phyloP scores from a whole-genome alignment of 1,140 invertebrate species.

The Pararge aegeria region DNA sequence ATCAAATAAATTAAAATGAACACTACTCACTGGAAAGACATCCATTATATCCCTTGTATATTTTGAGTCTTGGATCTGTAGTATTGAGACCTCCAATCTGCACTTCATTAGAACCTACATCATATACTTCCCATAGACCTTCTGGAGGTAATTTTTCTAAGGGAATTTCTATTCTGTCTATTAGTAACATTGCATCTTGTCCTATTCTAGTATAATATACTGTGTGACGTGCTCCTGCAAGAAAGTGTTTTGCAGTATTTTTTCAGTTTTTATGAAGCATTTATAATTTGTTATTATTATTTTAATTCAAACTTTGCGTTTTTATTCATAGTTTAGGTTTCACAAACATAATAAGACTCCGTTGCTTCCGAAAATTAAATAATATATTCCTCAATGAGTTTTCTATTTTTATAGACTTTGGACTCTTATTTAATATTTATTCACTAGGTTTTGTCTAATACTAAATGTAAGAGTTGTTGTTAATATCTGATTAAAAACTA shows the following conservation, averaged over 20 bases:
- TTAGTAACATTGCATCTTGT: constrained; percentile 85
- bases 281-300: too few species aligned
- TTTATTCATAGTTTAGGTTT: too few species aligned
- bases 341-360: too few species aligned
- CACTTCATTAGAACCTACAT: constrained; percentile 87
- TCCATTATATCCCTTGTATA: constrained; percentile 92
- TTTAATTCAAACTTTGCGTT: too few species aligned
- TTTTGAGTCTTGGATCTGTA: constrained; percentile 87
- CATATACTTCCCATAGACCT: constrained; percentile 82
- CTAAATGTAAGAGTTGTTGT: too few species aligned
- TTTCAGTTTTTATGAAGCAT: too few species aligned
- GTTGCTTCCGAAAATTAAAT: too few species aligned
- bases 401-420: too few species aligned
- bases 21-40: constrained; percentile 90
- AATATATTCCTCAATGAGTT: too few species aligned
- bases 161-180: constrained; percentile 87
- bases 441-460: too few species aligned
- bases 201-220: constrained; percentile 89
- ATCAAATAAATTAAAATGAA: neutral
- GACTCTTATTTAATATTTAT: too few species aligned
- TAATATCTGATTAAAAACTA: too few species aligned
- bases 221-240: constrained; percentile 87
- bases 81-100: constrained; percentile 93
- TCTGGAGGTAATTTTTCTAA: constrained; percentile 84
- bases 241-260: constrained; percentile 4